A percentile compares a stretch with the other conserved stretches of the same genome.
phyloP scores from a whole-genome alignment of 2,888 invertebrate genomes.

The Pasiphila rectangulata region DNA sequence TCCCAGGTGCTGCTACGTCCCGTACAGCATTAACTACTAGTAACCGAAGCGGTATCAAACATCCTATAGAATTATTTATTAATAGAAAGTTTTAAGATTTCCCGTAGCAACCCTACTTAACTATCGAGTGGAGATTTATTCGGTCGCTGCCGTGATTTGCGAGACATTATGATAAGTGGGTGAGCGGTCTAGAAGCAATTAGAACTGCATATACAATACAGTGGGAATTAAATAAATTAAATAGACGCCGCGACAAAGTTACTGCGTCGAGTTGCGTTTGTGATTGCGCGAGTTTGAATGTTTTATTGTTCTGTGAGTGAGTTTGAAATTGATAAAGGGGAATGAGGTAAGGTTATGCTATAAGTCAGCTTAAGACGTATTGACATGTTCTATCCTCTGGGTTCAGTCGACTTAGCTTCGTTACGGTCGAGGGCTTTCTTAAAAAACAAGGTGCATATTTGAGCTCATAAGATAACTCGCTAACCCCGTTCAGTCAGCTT shows the following conservation, averaged over 20 bases:
- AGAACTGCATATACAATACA: constrained; percentile 55
- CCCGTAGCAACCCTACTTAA: constrained; percentile 48
- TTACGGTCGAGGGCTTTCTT: no score
- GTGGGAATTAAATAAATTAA: constrained; percentile 63
- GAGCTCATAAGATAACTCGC: no score
- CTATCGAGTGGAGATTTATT: constrained; percentile 71
- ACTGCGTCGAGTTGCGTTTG: constrained; percentile 31
- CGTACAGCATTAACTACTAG: no score
- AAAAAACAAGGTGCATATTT: no score
- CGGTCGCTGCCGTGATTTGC: constrained; percentile 68
- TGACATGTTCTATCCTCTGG: no score
- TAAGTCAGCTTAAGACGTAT: no score
- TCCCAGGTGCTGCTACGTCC: not conserved
- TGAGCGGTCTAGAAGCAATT: constrained; percentile 67
- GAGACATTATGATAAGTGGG: constrained; percentile 80
- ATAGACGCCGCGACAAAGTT: constrained; percentile 49
- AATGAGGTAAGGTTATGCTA: no score
- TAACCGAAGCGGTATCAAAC: no score
- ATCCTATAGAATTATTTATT: not conserved
- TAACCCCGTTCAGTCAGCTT: no score
- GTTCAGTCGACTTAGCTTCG: no score
- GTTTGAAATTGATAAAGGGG: not conserved
- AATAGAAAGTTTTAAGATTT: constrained; percentile 1
- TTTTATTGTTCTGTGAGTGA: constrained; percentile 17
- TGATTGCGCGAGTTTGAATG: constrained; percentile 17